These are phyloP conservation scores for Grantiella picta DNA, from an alignment of 2,113 vertebrate species.

Conservation along the genomic window DNA sequence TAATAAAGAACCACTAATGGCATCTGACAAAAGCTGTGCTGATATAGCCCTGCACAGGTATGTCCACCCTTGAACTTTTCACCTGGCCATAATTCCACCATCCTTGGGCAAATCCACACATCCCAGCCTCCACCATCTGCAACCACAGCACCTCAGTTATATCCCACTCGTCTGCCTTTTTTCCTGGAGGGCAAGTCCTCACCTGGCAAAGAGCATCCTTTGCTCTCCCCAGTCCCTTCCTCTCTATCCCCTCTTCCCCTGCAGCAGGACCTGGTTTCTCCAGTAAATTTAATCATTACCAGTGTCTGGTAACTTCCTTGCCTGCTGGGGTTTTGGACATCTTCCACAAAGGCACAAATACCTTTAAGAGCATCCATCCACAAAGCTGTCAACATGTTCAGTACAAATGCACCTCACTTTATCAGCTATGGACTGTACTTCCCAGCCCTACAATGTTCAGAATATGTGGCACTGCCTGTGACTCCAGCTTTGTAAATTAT, in stretches of 20 bases:
- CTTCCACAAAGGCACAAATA: not conserved
- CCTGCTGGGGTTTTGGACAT: not conserved
- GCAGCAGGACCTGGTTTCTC: not conserved
- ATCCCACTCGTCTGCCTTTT: not conserved
- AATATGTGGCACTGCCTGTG: not conserved
- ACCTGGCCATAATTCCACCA: not conserved
- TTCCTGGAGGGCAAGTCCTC: not conserved
- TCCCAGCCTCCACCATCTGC: not conserved
- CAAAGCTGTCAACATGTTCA: not conserved
- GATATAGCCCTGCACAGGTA: not conserved
- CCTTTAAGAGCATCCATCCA: not conserved
- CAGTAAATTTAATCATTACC: not conserved
- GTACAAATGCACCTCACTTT: not conserved
- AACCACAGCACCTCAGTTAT: fast-evolving
- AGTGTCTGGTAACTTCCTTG: not conserved
- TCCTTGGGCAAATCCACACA: not conserved
- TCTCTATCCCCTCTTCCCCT: not conserved
- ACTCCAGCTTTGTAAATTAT: not conserved
- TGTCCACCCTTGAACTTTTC: not conserved
- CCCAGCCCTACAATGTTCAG: not conserved
- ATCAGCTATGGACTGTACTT: not conserved
- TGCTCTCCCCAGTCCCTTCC: not conserved
- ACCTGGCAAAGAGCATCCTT: not conserved
- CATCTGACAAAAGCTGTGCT: not conserved
- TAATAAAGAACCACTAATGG: not conserved